Conservation (phyloP, 2,888 invertebrate species). For the Nipponacmea schrenckii region DNA sequence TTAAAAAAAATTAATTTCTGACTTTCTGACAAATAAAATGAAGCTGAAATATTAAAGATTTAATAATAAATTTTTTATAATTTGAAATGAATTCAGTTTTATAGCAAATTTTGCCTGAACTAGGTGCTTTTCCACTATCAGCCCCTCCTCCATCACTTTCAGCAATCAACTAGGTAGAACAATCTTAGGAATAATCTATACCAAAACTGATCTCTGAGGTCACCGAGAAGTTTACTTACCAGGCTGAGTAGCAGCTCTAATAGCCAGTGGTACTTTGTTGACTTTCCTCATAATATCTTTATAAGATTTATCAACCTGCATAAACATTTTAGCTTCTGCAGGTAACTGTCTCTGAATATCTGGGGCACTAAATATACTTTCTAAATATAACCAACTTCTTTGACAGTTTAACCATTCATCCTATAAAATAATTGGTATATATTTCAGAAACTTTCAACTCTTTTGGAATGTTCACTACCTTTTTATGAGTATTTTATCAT, state of each 20-base stretch:
- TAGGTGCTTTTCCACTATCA: background rate
- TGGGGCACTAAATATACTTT: slow-evolving; percentile 69
- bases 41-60: too few relatives aligned
- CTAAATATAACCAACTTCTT: slow-evolving; percentile 68
- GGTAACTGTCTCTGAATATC: slow-evolving; percentile 69
- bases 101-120: too few relatives aligned
- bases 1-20: too few relatives aligned
- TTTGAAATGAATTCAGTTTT: too few relatives aligned
- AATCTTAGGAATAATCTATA: too few relatives aligned
- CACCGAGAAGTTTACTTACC: slow-evolving; percentile 40
- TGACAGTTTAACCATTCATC: slow-evolving; percentile 69
- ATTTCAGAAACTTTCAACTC: background rate
- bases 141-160: background rate
- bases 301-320: slow-evolving; percentile 89
- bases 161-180: too few relatives aligned
- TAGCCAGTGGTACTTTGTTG: slow-evolving; percentile 79
- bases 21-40: too few relatives aligned
- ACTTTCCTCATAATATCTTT: slow-evolving; percentile 87
- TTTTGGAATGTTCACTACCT: background rate
- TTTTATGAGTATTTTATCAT: too few relatives aligned
- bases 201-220: too few relatives aligned
- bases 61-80: too few relatives aligned
- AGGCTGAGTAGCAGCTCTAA: slow-evolving; percentile 82
- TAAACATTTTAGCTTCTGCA: slow-evolving; percentile 69
- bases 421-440: slow-evolving; percentile 67